A percentile compares a stretch with the other conserved stretches of the same genome.
Conservation (phyloP, 1,140 invertebrate genomes). For the Pantala flavescens region DNA sequence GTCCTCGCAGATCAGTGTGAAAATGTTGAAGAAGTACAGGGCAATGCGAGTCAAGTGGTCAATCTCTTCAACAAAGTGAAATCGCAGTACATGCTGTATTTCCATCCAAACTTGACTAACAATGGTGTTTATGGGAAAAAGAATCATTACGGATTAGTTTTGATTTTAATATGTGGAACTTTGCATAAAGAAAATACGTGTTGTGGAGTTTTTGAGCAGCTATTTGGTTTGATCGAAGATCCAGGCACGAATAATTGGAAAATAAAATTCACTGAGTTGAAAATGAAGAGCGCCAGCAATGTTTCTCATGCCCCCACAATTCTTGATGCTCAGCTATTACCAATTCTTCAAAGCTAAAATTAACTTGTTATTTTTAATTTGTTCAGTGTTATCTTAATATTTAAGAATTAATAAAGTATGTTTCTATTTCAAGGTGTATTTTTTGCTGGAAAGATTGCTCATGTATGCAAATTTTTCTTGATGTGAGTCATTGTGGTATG, state of each 20-base stretch:
- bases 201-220: slow-evolving; percentile 52
- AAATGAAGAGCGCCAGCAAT: slow-evolving; percentile 16
- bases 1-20: slow-evolving; percentile 14
- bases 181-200: slow-evolving; percentile 39
- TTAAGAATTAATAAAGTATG: too few species aligned
- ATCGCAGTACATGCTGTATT: slow-evolving; percentile 38
- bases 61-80: slow-evolving; percentile 33
- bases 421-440: too few species aligned
- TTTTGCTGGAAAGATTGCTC: too few species aligned
- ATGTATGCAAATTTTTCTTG: too few species aligned
- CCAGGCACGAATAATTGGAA: slow-evolving; percentile 51
- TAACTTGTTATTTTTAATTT: too few species aligned
- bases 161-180: slow-evolving; percentile 48
- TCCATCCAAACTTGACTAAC: slow-evolving; percentile 45
- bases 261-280: slow-evolving; percentile 37
- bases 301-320: slow-evolving; percentile 8
- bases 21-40: slow-evolving; percentile 23
- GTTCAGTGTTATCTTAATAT: too few species aligned
- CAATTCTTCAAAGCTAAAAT: neutral
- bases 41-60: slow-evolving; percentile 28
- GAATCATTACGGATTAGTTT: slow-evolving; percentile 48
- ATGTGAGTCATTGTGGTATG: too few species aligned
- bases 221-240: slow-evolving; percentile 48
- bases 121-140: slow-evolving; percentile 43
- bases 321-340: neutral